A percentile compares a stretch with the other conserved stretches of the same genome.
phyloP scores from a whole-genome alignment of 2,113 vertebrate genomes.

The Psettodes erumei region DNA sequence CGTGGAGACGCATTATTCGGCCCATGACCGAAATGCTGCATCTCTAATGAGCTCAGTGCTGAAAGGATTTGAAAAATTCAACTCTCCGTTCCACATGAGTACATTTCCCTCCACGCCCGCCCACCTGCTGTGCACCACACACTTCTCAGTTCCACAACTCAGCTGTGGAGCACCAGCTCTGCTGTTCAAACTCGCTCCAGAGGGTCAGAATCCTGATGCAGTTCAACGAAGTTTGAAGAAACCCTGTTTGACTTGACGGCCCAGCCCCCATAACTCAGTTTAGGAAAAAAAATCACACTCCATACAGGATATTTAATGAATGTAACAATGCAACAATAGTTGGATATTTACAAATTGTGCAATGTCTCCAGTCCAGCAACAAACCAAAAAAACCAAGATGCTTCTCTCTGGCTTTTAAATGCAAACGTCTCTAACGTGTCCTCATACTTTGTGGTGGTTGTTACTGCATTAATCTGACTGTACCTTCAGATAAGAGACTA shows the following conservation, averaged over 20 bases:
- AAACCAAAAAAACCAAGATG: constrained; percentile 48
- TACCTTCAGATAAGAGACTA: background rate
- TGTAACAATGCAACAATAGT: constrained; percentile 41
- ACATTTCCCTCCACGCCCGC: background rate
- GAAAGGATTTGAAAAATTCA: background rate
- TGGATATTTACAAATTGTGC: constrained; percentile 31
- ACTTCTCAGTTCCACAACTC: background rate
- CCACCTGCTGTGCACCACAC: background rate
- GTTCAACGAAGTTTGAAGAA: background rate
- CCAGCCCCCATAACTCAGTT: background rate
- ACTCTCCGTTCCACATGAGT: background rate
- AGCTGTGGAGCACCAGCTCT: background rate
- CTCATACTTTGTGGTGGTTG: constrained; percentile 37
- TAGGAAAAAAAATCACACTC: background rate
- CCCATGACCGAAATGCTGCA: background rate
- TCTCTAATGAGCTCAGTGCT: constrained; percentile 5
- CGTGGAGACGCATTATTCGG: background rate
- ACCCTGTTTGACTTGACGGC: background rate
- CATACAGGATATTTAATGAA: constrained; percentile 41
- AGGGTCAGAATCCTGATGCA: background rate
- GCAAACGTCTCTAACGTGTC: constrained; percentile 43
- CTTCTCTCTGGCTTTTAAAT: constrained; percentile 36
- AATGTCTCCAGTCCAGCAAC: constrained; percentile 40
- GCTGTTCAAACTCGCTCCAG: constrained; percentile 1
- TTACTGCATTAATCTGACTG: constrained; percentile 18